Percentiles rank a stretch among this genome's conserved stretches.
phyloP scores from a whole-genome alignment of 2,888 invertebrate species.

The Drosophila neonasuta region DNA sequence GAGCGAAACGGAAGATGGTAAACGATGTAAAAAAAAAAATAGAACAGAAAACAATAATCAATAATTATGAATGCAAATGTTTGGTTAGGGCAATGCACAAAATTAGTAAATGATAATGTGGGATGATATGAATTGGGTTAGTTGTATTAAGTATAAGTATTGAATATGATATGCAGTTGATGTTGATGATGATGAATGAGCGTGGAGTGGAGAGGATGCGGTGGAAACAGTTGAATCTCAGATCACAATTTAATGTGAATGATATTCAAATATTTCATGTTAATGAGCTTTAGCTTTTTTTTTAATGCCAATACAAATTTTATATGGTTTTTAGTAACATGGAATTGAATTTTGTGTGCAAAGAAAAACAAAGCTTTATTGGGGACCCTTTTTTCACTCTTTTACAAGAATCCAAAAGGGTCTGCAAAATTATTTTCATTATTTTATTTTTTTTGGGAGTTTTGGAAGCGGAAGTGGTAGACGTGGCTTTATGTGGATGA shows the following conservation, averaged over 20 bases:
- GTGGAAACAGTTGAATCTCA: slow-evolving; percentile 56
- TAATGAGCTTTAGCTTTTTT: slow-evolving; percentile 49
- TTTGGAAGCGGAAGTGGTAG: slow-evolving; percentile 7
- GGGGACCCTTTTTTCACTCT: neutral
- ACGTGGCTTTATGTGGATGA: slow-evolving; percentile 8
- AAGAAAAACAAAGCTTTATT: slow-evolving; percentile 16
- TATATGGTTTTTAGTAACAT: slow-evolving; percentile 7
- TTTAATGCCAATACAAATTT: slow-evolving; percentile 42
- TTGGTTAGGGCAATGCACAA: slow-evolving; percentile 1
- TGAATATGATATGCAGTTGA: slow-evolving; percentile 9
- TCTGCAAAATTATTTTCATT: neutral
- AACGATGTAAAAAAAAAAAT: slow-evolving; percentile 1
- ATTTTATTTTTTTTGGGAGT: neutral
- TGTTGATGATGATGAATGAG: slow-evolving; percentile 36
- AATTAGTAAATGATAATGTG: neutral
- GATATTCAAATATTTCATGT: slow-evolving; percentile 60
- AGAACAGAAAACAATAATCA: slow-evolving; percentile 13
- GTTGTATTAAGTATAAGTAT: slow-evolving; percentile 6
- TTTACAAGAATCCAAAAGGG: neutral
- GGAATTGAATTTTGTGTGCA: slow-evolving; percentile 23
- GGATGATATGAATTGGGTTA: neutral
- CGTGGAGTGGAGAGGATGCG: slow-evolving; percentile 62
- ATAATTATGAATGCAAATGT: neutral
- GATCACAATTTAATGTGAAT: slow-evolving; percentile 3
- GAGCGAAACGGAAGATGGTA: slow-evolving; percentile 6